Base-by-base conservation (phyloP, 2,888 invertebrate genomes). In the Odontomyia ornata region DNA sequence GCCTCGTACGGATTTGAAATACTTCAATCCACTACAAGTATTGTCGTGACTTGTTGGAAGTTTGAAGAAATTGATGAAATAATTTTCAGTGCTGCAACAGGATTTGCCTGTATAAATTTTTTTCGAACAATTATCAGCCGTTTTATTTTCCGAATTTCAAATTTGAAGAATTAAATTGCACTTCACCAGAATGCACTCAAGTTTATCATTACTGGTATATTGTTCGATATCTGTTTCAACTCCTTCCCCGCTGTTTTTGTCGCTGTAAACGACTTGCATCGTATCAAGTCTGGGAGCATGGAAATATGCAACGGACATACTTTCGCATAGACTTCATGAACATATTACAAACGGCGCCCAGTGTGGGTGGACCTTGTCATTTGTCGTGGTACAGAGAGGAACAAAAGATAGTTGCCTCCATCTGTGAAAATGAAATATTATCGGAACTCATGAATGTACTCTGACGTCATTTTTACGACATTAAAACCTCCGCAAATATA, bases 401-500 rank as follows among this genome's bases (percentile, higher is more conserved):
- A 18, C 47, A 52, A 47, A 27, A 30, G 47, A 27, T 21, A 30
- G 52, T 36, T 64, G 73, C 60, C 64, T 43, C 77, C 77, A 65
- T 27, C 30, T 67, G 56, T 30, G 23, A 64, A 76, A 62, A 69
- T 75, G 69, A 69, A 71, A 76, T 60, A 73, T 73, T 30, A 36
- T 36, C 36, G 57, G 28, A 73, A 73, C 43, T 73, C 73, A 73
- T 73, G 73, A 71, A 76, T 71, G 60, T 75, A 75, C 77, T 77
- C 76, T 77, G 77, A 77, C 77, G 77, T 88, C 79, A 89, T 86
- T 78, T 86, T 87, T 0, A 88, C 88, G 78, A 89, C 89, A 86
- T 88, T 88, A 76, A 88, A 88, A 82, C 73, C 73, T 73, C 73
- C 57, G 57, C 73, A 60, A 73, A 73, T 73, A 57, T 9, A 73